Base-by-base conservation (phyloP, 2,888 invertebrate species). In the Helicoverpa assulta region DNA sequence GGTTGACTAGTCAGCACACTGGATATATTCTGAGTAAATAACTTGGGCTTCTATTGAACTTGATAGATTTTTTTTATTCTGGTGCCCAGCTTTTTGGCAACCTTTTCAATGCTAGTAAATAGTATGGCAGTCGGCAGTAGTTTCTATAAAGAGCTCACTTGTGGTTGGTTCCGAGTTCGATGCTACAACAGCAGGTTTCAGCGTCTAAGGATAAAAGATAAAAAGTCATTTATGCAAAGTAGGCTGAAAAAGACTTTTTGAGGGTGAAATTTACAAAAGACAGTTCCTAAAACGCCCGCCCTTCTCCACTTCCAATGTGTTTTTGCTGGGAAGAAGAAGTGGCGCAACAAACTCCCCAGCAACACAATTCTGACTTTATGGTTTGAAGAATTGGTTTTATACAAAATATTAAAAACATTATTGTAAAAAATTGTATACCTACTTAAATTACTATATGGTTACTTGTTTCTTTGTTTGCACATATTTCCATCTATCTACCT, bases 11-110 rank as follows among this genome's bases (percentile, higher is more conserved):
- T 85, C 81, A 91, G 86, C 78, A 92, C 90, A 86, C 93, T 93
- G 78, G 91, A 92, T 89, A 95, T 89, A 81, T 94, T 93, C 80
- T 94, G 94, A 75, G 94, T 93, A 79, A 95, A 88, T 95, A 50
- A 89, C 94, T 88, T 95, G 95, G 26, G 95, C 95, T 88, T 94
- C 92, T 83, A 89, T 94, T 63, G 93, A 92, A 88, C 91, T 92
- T 43, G 91, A 91, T 26, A 86, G 83, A n/a, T n/a, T 85, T 91
- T 91, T 82, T 86, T 92, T 61, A 82, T 79, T 92, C 91, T 64
- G 82, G 33, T 78, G 69, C 69, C 63, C 56, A 89, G 87, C 61
- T 94, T 94, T 78, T 93, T 93, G 7, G 92, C 93, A 84, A 93
- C 81, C 81, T 95, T 95, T 73, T 95, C 95, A 78, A 95, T 94